phyloP scores from a whole-genome alignment of 1,140 invertebrate genomes.

The Pseudomyrmex flavicornis region DNA sequence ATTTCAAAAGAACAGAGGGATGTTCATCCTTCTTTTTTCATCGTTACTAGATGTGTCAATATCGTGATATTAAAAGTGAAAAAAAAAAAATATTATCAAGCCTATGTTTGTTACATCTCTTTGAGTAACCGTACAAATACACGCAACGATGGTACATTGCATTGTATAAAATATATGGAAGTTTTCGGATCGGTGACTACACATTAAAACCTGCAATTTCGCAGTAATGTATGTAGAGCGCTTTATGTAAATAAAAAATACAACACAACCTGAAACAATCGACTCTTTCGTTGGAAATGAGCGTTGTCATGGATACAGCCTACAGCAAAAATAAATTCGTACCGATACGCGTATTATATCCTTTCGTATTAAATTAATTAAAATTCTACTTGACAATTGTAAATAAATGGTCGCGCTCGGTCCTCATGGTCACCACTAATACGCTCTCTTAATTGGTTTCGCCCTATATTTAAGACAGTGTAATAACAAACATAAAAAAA shows the following conservation, averaged over 20 bases:
- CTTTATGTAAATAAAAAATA: conserved; percentile 48
- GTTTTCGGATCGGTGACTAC: conserved; percentile 35
- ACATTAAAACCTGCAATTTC: conserved; percentile 35
- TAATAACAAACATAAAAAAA: background rate
- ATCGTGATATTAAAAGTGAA: background rate
- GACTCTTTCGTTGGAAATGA: conserved; percentile 31
- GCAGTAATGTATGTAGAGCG: background rate
- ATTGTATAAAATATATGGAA: conserved; percentile 41
- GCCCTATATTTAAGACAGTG: background rate
- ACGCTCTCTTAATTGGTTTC: background rate
- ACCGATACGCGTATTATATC: conserved; percentile 28
- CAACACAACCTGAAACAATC: conserved; percentile 33
- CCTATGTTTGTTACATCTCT: background rate
- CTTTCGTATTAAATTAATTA: conserved; percentile 54
- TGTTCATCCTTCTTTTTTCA: background rate
- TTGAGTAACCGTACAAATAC: no score
- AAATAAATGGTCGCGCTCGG: conserved; percentile 31
- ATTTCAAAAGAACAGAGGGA: background rate
- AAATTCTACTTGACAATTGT: conserved; percentile 43
- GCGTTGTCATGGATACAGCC: conserved; percentile 50
- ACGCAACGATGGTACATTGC: background rate
- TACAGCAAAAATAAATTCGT: conserved; percentile 47
- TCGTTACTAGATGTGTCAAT: background rate
- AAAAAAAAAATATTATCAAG: conserved; percentile 10
- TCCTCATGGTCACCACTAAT: background rate